These are phyloP conservation scores for Anagrus nilaparvatae DNA, from an alignment of 1,140 invertebrate species.

Conservation along the genomic window DNA sequence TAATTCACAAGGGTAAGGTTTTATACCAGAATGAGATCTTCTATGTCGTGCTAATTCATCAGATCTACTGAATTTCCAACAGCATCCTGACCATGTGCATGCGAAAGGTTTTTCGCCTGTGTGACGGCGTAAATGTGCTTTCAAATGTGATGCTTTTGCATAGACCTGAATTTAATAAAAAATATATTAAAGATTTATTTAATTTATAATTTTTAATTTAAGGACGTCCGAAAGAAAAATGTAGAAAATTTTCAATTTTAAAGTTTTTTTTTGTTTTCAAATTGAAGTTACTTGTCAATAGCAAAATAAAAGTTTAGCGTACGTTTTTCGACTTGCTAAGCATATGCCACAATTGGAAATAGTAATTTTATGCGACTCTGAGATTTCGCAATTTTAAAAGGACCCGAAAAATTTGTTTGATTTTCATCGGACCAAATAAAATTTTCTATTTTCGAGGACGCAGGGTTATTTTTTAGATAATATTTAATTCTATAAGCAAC, in stretches of 20 bases:
- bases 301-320: too few species aligned
- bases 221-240: slow-evolving; percentile 5
- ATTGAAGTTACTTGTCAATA: too few species aligned
- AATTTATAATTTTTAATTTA: background rate
- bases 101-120: slow-evolving; percentile 91
- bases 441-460: too few species aligned
- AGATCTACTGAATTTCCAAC: slow-evolving; percentile 87
- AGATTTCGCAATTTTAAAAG: too few species aligned
- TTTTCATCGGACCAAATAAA: too few species aligned
- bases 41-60: slow-evolving; percentile 82
- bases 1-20: slow-evolving; percentile 76
- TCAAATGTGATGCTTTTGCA: slow-evolving; percentile 88
- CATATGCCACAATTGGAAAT: too few species aligned
- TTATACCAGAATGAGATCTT: slow-evolving; percentile 71
- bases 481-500: too few species aligned
- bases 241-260: slow-evolving; percentile 8
- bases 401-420: too few species aligned
- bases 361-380: too few species aligned
- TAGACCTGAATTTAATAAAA: slow-evolving; percentile 50
- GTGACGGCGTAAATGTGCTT: slow-evolving; percentile 85
- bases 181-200: slow-evolving; percentile 2
- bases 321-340: too few species aligned
- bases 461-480: too few species aligned
- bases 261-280: slow-evolving; percentile 7
- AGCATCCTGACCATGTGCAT: slow-evolving; percentile 83